phyloP scores from a whole-genome alignment of 2,797 vertebrate species.

The Aeoliscus strigatus region DNA sequence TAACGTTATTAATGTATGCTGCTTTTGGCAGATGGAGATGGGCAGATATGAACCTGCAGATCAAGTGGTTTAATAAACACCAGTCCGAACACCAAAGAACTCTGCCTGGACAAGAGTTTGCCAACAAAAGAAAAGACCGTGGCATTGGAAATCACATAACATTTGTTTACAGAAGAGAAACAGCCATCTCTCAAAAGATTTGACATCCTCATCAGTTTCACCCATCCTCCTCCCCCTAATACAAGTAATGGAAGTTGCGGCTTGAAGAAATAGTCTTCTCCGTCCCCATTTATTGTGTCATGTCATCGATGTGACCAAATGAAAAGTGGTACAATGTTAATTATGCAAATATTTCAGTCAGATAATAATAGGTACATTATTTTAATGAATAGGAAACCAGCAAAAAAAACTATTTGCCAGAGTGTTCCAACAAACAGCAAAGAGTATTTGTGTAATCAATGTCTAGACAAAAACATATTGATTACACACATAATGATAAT shows the following conservation, averaged over 20 bases:
- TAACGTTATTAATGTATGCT: too few relatives aligned
- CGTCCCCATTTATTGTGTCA: constrained; percentile 14
- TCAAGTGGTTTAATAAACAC: too few relatives aligned
- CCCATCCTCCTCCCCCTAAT: constrained; percentile 16
- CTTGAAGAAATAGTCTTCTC: constrained; percentile 23
- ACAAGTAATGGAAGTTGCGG: constrained; percentile 33
- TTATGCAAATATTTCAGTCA: constrained; percentile 20
- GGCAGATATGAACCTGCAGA: too few relatives aligned
- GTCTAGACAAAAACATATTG: too few relatives aligned
- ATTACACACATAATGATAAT: too few relatives aligned
- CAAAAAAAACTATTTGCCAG: constrained; percentile 17
- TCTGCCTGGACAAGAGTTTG: too few relatives aligned
- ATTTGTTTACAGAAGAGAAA: constrained; percentile 7
- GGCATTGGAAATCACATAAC: too few relatives aligned
- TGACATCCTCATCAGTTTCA: constrained; percentile 32
- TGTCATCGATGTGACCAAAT: constrained; percentile 30
- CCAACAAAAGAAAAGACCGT: too few relatives aligned
- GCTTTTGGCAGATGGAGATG: too few relatives aligned
- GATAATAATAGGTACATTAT: background rate
- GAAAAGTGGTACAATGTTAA: constrained; percentile 39
- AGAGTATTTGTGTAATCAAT: constrained; percentile 20
- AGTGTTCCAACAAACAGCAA: constrained; percentile 18
- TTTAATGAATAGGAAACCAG: too few relatives aligned
- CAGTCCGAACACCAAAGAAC: too few relatives aligned
- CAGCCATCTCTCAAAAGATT: constrained; percentile 21